A percentile compares a stretch with the other conserved stretches of the same genome.
These are phyloP conservation scores for Laothoe populi DNA, from an alignment of 2,888 invertebrate genomes.

Conservation along the genomic window DNA sequence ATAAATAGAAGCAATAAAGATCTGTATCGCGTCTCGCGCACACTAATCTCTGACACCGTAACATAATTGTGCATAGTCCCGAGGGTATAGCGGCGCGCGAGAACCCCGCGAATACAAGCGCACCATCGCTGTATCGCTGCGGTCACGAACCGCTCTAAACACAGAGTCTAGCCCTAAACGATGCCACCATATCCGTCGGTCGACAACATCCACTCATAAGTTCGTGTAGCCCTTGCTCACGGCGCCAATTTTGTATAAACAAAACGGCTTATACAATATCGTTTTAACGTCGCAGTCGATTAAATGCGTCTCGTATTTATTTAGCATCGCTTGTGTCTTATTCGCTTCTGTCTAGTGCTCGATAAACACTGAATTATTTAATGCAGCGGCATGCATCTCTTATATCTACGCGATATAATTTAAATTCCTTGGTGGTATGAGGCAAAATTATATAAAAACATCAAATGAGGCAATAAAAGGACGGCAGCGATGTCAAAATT, in stretches of 20 bases:
- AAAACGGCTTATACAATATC: constrained; percentile 7
- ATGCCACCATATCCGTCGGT: constrained; percentile 79
- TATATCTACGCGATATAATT: constrained; percentile 21
- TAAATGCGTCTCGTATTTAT: constrained; percentile 30
- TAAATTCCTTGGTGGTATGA: constrained; percentile 21
- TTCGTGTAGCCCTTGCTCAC: constrained; percentile 58
- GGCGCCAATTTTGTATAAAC: constrained; percentile 35
- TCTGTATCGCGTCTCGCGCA: constrained; percentile 56
- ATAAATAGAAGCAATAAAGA: constrained; percentile 60
- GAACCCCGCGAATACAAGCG: constrained; percentile 42
- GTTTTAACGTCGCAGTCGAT: neutral
- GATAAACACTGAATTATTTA: constrained; percentile 4
- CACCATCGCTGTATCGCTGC: constrained; percentile 62
- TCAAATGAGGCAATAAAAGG: constrained; percentile 61
- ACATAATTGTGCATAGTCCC: constrained; percentile 73
- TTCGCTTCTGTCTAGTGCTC: neutral
- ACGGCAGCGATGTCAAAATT: constrained; percentile 70
- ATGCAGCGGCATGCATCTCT: neutral
- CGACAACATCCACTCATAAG: constrained; percentile 63
- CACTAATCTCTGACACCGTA: constrained; percentile 74
- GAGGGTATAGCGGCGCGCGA: constrained; percentile 62
- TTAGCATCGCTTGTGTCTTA: constrained; percentile 15
- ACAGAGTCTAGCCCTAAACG: constrained; percentile 76
- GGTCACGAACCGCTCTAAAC: constrained; percentile 79
- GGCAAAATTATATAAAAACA: constrained; percentile 66